Base-by-base conservation (phyloP, 2,113 vertebrate species). In the Chrysemys picta region DNA sequence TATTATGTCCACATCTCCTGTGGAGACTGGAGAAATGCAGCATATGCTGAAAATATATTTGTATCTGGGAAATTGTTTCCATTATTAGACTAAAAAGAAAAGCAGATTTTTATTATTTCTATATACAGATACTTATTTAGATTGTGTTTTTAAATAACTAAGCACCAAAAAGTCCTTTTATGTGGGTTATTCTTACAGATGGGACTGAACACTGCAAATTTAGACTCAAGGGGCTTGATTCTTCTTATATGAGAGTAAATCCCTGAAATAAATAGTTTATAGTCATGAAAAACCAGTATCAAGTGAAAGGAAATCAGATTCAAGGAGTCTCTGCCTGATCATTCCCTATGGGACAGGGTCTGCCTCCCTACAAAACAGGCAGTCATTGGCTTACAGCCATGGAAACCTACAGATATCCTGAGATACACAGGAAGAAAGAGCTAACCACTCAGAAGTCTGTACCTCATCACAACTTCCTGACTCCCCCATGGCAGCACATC, bases 351-450 rank as follows among this genome's bases (percentile, higher is more conserved):
- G n/a, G 9, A n/a, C 17, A 38, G 59, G 29, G 59, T 62, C 31
- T 35, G 59, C 59, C 59, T 16, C 31, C 27, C 29, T 35, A 62
- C 78, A 84, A 0, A 0, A 72, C n/a, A 38, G 4, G 45, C 65
- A 79, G 35, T 82, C 80, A 72, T 17, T 85, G 95, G 94, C 86
- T 83, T 50, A 35, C 22, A 84, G 92, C 95, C 96, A 94, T 45
- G 56, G 78, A 47, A 91, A 47, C 83, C 91, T 86, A 69, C 9
- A 65, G 91, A 90, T 91, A 78, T 53, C 91, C 80, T 72, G 52
- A 95, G 80, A 49, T 29, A 91, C 88, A 86, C 62, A 53, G 80
- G 52, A 95, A 24, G 38, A 91, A 45, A 94, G 87, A 94, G 96
- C 96, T 45, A 29, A 94, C 59, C 93, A 16, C 76, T 75, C 87